phyloP scores from a whole-genome alignment of 92 coral and sea anemone genomes.

The Pocillopora meandrina region DNA sequence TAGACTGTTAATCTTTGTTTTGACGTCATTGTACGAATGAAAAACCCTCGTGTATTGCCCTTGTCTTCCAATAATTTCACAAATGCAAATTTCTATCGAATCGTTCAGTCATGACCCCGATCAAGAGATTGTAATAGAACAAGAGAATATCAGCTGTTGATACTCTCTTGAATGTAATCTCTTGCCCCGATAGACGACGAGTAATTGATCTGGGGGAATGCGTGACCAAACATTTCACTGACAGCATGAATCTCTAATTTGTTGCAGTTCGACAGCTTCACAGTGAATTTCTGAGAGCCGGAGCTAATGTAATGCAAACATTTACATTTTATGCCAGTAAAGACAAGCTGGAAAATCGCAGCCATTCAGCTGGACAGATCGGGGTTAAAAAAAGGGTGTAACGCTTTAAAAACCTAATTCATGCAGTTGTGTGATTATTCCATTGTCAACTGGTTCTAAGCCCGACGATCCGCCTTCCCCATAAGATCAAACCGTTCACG shows the following conservation, averaged over 20 bases:
- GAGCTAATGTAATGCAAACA: slow-evolving; percentile 52
- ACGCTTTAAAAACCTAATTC: neutral
- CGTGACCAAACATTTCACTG: neutral
- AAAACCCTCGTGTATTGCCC: too few species aligned
- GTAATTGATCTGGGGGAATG: neutral
- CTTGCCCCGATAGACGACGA: too few species aligned
- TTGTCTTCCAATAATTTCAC: too few species aligned
- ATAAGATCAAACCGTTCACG: too few species aligned
- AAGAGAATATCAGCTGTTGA: too few species aligned
- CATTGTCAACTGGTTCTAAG: neutral
- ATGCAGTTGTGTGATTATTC: neutral
- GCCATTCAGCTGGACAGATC: slow-evolving; percentile 49
- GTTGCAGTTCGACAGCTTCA: slow-evolving; percentile 55
- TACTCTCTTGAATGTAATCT: too few species aligned
- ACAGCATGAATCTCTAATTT: neutral
- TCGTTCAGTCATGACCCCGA: too few species aligned
- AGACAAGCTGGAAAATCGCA: slow-evolving; percentile 56
- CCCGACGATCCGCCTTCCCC: too few species aligned
- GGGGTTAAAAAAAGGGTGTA: slow-evolving; percentile 31
- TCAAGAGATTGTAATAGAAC: too few species aligned
- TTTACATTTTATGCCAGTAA: slow-evolving; percentile 67
- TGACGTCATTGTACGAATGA: too few species aligned
- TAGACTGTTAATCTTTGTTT: too few species aligned
- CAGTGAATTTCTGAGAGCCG: slow-evolving; percentile 56
- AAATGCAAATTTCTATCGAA: too few species aligned